These are phyloP conservation scores for Cheilosia impressa DNA, from an alignment of 2,888 invertebrate species.

Conservation along the genomic window DNA sequence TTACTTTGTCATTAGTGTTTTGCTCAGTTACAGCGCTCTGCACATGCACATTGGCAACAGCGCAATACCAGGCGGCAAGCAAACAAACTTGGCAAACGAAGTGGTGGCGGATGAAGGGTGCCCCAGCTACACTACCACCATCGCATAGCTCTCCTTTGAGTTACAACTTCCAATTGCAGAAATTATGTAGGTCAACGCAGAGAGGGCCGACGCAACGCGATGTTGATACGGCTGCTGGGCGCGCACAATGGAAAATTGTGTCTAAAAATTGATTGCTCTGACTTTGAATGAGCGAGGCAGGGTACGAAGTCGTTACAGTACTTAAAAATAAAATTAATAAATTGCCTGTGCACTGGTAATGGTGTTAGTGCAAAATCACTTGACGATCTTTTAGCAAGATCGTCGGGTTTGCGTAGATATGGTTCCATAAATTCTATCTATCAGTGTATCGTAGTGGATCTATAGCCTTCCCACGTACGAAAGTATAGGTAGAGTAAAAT, in stretches of 20 bases:
- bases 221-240: constrained; percentile 66
- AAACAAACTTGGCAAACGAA: constrained; percentile 58
- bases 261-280: constrained; percentile 69
- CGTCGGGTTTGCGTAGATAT: constrained; percentile 13
- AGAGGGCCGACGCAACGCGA: constrained; percentile 38
- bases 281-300: constrained; percentile 18
- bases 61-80: constrained; percentile 51
- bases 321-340: neutral
- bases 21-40: constrained; percentile 28
- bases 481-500: neutral
- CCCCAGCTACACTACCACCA: constrained; percentile 32
- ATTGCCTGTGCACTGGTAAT: constrained; percentile 19
- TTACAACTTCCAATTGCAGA: constrained; percentile 77
- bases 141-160: constrained; percentile 39
- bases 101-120: constrained; percentile 41
- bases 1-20: constrained; percentile 71
- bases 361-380: constrained; percentile 55
- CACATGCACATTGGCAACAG: constrained; percentile 47
- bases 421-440: constrained; percentile 60
- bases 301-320: constrained; percentile 1
- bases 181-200: constrained; percentile 80
- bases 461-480: constrained; percentile 12
- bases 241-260: constrained; percentile 55
- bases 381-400: constrained; percentile 57
- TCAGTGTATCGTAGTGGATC: constrained; percentile 50